Conservation (phyloP, 2,797 vertebrate genomes). For the Bovichtus variegatus region DNA sequence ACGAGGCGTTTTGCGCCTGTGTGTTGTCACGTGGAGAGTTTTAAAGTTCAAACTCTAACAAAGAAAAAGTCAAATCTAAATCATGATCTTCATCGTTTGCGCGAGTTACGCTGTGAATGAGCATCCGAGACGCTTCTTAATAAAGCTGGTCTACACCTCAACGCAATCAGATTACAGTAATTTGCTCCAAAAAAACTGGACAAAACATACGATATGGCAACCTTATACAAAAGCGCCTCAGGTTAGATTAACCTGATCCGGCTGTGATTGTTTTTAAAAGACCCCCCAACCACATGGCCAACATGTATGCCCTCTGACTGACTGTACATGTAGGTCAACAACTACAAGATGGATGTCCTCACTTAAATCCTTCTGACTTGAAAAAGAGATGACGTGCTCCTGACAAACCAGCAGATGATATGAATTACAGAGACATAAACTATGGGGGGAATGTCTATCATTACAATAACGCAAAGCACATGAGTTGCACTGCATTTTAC, state of each 20-base stretch:
- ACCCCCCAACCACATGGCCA: conserved; percentile 78
- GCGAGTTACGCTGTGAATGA: conserved; percentile 3
- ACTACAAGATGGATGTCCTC: conserved; percentile 71
- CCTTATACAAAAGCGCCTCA: conserved; percentile 71
- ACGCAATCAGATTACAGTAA: conserved; percentile 53
- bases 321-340: conserved; percentile 78
- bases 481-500: conserved; percentile 57
- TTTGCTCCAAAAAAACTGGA: conserved; percentile 54
- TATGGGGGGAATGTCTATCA: conserved; percentile 58
- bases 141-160: conserved; percentile 35
- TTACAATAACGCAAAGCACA: conserved; percentile 65
- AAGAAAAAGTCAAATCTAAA: background rate
- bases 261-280: conserved; percentile 75
- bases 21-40: background rate
- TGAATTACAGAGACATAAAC: conserved; percentile 63
- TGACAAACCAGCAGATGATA: conserved; percentile 50
- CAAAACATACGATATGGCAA: conserved; percentile 45
- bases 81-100: background rate
- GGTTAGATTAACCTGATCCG: conserved; percentile 74
- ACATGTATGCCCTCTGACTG: conserved; percentile 51
- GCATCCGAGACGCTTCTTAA: conserved; percentile 1
- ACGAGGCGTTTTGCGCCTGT: conserved; percentile 4
- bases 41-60: conserved; percentile 14
- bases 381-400: conserved; percentile 44
- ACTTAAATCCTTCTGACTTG: conserved; percentile 55